Base-by-base conservation (phyloP, 2,888 invertebrate genomes). In the Diarsia brunnea region DNA sequence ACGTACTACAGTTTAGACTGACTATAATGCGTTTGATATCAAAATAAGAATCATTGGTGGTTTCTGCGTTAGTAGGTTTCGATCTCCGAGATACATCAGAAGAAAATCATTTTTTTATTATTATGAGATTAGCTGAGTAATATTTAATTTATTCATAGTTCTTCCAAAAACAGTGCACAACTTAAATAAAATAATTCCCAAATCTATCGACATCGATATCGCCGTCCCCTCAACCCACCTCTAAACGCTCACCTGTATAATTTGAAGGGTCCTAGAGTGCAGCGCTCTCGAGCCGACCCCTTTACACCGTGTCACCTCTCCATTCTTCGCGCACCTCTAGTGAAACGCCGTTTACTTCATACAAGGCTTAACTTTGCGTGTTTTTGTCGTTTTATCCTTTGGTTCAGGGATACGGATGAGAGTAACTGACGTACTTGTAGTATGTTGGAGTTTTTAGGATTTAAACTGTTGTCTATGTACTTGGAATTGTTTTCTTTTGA, bases 191-290 rank as follows among this genome's bases (percentile, higher is more conserved):
- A 27, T 8, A 19, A 10, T 31, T 58, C 11, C 38, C 12, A 16
- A 78, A 69, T 65, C 21, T 69, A 88, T 87, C 87, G 85, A 85
- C 51, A 83, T 53, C 67, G 64, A 53, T 67, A 69, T 7, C 69
- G 27, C 72, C 31, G 84, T 53, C 88, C 71, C 31, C 84, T 51
- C 88, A 31, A 21, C 77, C 66, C 90, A 80, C 4, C 89, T 64
- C 90, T 90, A 88, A 49, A 60, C 74, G 86, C 89, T 92, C 94
- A 95, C 94, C 94, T 94, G 94, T 93, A 94, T 94, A 93, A 94
- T 94, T 92, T 92, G 89, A 93, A 95, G 95, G 85, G 92, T 90
- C 82, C 94, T 95, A 79, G 87, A 92, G 87, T 89, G 87, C 88
- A 90, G 91, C 87, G 91, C 91, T 88, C 93, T 91, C 81, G 82